Evolutionary conservation across 1,140 invertebrate genomes (phyloP).

Genomic region (Aphidius ervi): DNA sequence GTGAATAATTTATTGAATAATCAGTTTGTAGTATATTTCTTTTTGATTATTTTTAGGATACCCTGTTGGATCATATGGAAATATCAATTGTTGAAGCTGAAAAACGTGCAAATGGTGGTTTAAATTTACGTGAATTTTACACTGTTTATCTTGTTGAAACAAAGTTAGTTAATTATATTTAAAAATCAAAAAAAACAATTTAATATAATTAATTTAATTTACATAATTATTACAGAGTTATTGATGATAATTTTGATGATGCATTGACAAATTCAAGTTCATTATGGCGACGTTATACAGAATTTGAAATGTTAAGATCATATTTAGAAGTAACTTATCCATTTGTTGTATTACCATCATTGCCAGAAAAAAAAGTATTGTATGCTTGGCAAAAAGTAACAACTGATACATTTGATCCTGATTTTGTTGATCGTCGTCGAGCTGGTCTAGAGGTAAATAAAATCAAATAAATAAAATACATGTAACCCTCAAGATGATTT

Average conservation of each 20-base stretch:
- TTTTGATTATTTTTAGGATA: conserved; percentile 58
- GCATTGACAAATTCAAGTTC: conserved; percentile 62
- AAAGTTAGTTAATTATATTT: conserved; percentile 57
- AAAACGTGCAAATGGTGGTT: conserved; percentile 71
- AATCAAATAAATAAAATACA: too few relatives aligned
- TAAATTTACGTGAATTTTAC: conserved; percentile 78
- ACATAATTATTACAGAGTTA: conserved; percentile 56
- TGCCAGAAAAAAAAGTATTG: conserved; percentile 77
- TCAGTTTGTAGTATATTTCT: background rate
- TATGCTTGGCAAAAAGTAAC: conserved; percentile 77
- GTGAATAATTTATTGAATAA: conserved; percentile 6
- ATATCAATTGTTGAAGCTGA: conserved; percentile 80
- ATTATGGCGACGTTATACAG: conserved; percentile 77
- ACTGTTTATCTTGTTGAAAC: conserved; percentile 82
- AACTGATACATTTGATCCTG: conserved; percentile 79
- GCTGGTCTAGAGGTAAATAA: conserved; percentile 67
- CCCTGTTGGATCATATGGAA: conserved; percentile 72
- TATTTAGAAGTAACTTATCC: conserved; percentile 76
- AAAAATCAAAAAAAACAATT: background rate
- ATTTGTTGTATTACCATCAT: conserved; percentile 71
- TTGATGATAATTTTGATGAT: conserved; percentile 64
- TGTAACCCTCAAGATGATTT: too few relatives aligned
- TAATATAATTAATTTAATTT: background rate
- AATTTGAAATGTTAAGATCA: conserved; percentile 76
- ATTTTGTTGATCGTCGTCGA: conserved; percentile 76